A percentile compares a stretch with the other conserved stretches of the same genome.
Conservation (phyloP, 2,888 invertebrate species). For the Dendrolimus pini region DNA sequence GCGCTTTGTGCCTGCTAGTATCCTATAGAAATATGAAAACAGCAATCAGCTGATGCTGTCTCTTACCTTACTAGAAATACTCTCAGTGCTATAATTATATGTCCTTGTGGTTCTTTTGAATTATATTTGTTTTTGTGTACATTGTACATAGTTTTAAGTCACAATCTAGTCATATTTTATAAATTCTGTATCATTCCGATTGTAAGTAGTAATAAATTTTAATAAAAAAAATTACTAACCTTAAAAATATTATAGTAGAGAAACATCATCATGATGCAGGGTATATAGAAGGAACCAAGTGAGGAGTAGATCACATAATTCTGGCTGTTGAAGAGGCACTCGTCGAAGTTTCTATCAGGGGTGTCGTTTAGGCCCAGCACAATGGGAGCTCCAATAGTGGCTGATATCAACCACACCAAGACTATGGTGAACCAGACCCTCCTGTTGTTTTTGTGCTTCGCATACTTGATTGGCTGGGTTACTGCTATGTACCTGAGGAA, state of each 20-base stretch:
- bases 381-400: constrained; percentile 97
- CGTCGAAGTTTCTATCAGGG: constrained; percentile 86
- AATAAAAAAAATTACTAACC: constrained; percentile 73
- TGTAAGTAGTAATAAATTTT: no score
- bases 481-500: constrained; percentile 97
- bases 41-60: no score
- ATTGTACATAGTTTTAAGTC: no score
- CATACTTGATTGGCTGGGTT: constrained; percentile 98
- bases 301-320: constrained; percentile 99
- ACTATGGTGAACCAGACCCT: constrained; percentile 96
- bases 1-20: no score
- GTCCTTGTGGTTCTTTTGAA: no score
- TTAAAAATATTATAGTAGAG: constrained; percentile 98
- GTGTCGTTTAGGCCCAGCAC: constrained; percentile 97
- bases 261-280: constrained; percentile 98
- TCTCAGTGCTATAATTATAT: no score
- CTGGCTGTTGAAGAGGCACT: constrained; percentile 97
- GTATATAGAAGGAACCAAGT: constrained; percentile 98
- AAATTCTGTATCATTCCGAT: no score
- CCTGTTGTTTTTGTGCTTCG: constrained; percentile 97
- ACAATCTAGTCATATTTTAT: no score
- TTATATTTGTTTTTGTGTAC: no score
- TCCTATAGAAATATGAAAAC: no score
- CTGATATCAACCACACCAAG: constrained; percentile 94
- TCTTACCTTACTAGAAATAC: no score